Evolutionary conservation across 2,113 vertebrate genomes (phyloP), one percentile per base, ranked within the genome.

Genomic region (Bombycilla garrulus): DNA sequence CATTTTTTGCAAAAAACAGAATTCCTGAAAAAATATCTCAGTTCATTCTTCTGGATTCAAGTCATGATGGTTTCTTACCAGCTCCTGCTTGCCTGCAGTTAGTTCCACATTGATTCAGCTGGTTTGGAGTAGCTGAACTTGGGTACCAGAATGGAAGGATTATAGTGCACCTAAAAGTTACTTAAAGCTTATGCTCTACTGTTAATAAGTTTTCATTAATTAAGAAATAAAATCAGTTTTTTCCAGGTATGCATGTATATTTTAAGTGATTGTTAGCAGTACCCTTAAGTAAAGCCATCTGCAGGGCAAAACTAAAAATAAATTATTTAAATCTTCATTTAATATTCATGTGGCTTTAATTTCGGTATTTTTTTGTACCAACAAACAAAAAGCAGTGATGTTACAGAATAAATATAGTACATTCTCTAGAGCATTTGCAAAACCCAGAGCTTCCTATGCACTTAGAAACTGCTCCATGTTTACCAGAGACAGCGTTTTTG

Each of bases 281-380:
- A 58, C 15, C 51, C 53, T 79, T 85, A 73, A 84, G 60, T 73
- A 80, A 91, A 95, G 79, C 22, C 45, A 65, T 66, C 54, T 66
- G 44, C 16, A 51, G n/a, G 58, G 61, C 33, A 69, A 54, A 50
- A n/a, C 70, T 92, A n/a, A 50, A 81, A 93, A 72, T 78, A 65
- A 72, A 64, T 93, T 92, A 91, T 81, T 90, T 85, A 94, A 95
- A 92, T 13, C 21, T 44, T 90, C 24, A 48, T 92, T 88, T 93
- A 92, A 78, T 90, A 92, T 96, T 86, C 44, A 90, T 78, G 40
- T 56, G 36, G 45, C 72, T 90, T 93, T 83, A 78, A 69, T 48
- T 78, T 88, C 72, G 73, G 22, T 50, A 16, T 12, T 45, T 88
- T 77, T 94, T 93, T 67, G 28, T 50, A 53, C 66, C 77, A 89